Conservation (phyloP, 2,797 vertebrate species). For the Semaprochilodus insignis region DNA sequence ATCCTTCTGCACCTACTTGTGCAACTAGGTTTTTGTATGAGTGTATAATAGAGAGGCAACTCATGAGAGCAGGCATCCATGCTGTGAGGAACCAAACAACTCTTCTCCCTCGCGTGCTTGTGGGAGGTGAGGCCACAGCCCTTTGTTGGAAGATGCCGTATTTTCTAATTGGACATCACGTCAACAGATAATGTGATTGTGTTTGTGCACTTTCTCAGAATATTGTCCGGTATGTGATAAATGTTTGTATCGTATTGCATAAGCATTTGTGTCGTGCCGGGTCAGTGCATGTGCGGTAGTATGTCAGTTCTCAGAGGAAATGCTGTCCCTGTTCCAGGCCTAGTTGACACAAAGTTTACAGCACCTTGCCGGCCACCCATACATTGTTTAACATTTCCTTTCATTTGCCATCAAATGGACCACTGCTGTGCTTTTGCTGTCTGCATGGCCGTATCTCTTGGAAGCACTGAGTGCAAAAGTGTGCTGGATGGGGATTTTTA, state of each 20-base stretch:
- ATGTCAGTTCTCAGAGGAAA: slow-evolving; percentile 3
- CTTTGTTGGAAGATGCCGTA: neutral
- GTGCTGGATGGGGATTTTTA: slow-evolving; percentile 26
- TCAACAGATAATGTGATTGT: slow-evolving; percentile 20
- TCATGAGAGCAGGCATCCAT: neutral
- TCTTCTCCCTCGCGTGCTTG: neutral
- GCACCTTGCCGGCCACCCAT: slow-evolving; percentile 1
- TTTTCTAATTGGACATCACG: slow-evolving; percentile 13
- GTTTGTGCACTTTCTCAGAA: slow-evolving; percentile 23
- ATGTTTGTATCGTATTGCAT: slow-evolving; percentile 13
- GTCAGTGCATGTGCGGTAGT: neutral
- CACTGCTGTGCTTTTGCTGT: slow-evolving; percentile 16
- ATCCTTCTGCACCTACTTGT: no score
- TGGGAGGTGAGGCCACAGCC: neutral
- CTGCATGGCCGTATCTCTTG: slow-evolving; percentile 1
- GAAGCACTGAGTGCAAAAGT: slow-evolving; percentile 34
- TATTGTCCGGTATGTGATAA: neutral
- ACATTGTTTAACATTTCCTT: slow-evolving; percentile 10
- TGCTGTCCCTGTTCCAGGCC: neutral
- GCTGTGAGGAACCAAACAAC: neutral
- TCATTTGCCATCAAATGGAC: neutral
- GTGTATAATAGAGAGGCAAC: neutral
- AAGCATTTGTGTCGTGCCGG: slow-evolving; percentile 5
- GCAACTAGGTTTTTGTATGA: no score
- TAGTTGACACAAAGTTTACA: neutral